These are phyloP conservation scores for Leucopsar rothschildi DNA, from an alignment of 2,113 vertebrate genomes.

Conservation along the genomic window DNA sequence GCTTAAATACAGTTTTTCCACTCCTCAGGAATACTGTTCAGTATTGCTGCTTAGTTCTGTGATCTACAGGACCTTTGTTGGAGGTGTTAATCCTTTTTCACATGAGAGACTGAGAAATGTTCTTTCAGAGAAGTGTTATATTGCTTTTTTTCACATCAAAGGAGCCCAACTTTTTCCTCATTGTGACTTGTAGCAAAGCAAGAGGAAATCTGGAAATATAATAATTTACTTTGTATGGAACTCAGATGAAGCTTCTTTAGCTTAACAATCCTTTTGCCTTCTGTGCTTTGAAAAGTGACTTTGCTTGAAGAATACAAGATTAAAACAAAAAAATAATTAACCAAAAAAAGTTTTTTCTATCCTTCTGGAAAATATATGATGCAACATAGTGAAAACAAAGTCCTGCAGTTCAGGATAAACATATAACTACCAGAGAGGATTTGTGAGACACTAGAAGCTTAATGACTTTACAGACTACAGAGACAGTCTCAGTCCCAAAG, in stretches of 20 bases:
- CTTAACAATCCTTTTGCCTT: constrained; percentile 12
- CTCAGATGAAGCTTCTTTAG: constrained; percentile 60
- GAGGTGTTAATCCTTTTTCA: constrained; percentile 85
- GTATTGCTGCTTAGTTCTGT: constrained; percentile 71
- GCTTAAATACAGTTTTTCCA: constrained; percentile 77
- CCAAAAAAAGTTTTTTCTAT: neutral
- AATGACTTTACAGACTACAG: neutral
- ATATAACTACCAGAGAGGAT: neutral
- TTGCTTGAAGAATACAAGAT: constrained; percentile 15
- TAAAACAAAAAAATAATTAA: constrained; percentile 9
- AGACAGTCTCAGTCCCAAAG: neutral
- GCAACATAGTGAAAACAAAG: constrained; percentile 11
- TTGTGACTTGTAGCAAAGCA: constrained; percentile 65
- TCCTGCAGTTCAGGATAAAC: neutral
- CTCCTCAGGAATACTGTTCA: constrained; percentile 72
- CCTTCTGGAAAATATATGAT: neutral
- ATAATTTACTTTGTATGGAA: constrained; percentile 66
- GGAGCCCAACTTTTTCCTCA: constrained; percentile 56
- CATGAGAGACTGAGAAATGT: constrained; percentile 81
- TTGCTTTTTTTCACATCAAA: constrained; percentile 81
- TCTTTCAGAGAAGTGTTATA: constrained; percentile 81
- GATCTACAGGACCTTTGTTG: constrained; percentile 79
- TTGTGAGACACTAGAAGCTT: neutral
- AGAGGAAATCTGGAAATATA: constrained; percentile 76
- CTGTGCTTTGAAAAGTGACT: constrained; percentile 34